Conservation (phyloP, 2,113 vertebrate genomes). For the Sebastes schlegelii region DNA sequence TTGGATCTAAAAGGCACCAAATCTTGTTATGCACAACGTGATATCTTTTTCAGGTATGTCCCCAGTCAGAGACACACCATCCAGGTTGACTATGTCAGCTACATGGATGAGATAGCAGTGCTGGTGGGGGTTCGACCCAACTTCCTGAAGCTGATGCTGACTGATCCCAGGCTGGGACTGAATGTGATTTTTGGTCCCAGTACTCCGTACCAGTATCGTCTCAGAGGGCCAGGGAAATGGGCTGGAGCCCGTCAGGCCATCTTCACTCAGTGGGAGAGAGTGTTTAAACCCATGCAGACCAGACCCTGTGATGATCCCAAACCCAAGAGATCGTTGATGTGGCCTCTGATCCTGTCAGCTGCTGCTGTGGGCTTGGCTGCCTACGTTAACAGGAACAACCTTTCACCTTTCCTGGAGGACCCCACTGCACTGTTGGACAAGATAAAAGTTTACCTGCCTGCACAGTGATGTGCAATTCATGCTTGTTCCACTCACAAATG, state of each 20-base stretch:
- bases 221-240: conserved; percentile 90
- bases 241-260: conserved; percentile 88
- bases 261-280: conserved; percentile 90
- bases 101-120: conserved; percentile 87
- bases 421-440: conserved; percentile 55
- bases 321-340: not conserved
- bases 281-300: conserved; percentile 86
- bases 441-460: conserved; percentile 38
- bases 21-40: not conserved
- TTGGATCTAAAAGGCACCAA: not conserved
- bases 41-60: conserved; percentile 84
- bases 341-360: conserved; percentile 56
- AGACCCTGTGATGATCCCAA: conserved; percentile 66
- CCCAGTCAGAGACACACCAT: conserved; percentile 88
- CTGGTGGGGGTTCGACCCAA: conserved; percentile 85
- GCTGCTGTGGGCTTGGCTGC: conserved; percentile 54
- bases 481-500: no score
- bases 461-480: not conserved
- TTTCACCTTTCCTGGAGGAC: conserved; percentile 64
- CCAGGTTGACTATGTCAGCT: conserved; percentile 82
- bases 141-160: conserved; percentile 81
- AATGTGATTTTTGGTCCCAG: conserved; percentile 87
- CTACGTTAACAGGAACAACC: conserved; percentile 51
- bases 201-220: conserved; percentile 90
- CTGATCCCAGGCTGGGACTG: conserved; percentile 85